Evolutionary conservation across 64 coral and sea anemone genomes (phyloP), one percentile per base, ranked within the genome.

Genomic region (Pocillopora verrucosa): DNA sequence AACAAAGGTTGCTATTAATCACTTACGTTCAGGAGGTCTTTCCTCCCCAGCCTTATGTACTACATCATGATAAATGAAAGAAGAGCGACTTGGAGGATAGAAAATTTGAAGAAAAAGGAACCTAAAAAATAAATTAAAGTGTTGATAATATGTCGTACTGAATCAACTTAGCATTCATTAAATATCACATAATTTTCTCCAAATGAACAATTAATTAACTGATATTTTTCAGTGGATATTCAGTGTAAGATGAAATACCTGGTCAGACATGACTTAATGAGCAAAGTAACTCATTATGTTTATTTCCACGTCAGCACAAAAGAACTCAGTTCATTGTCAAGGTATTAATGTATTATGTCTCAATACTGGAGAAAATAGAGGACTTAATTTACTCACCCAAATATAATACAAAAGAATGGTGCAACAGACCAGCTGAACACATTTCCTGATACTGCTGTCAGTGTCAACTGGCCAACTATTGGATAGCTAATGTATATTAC

Each of bases 391-490:
- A 80, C 93, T 16, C 93, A 96, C 95, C 95, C 95, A 88, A 91
- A 96, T 64, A 96, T 58, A 87, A 93, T 91, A 38, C 95, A 93
- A 63, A 92, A 96, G 62, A 93, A 96, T 41, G 95, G 95, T 16
- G 89, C 75, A 3, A 78, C 83, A 88, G 88, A 90, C 70, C 79
- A 83, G 64, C 95, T 92, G 38, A 90, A 82, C 69, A 93, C 65
- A 67, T 93, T 80, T 15, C 91, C 89, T 16, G 91, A 90, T 10
- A 96, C 95, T 38, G 88, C 82, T 36, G 92, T 90, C 77, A 94
- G 41, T 9, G 89, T 88, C 75, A 94, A 89, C 78, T 94, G 87
- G 16, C 92, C 92, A 89, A 76, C 69, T 9, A 94, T 83, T 77
- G 92, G 92, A 68, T 94, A 94, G 22, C 78, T 77, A 77, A 89